These are phyloP conservation scores for Triplophysa dalaica DNA, from an alignment of 2,113 vertebrate genomes.

Conservation along the genomic window DNA sequence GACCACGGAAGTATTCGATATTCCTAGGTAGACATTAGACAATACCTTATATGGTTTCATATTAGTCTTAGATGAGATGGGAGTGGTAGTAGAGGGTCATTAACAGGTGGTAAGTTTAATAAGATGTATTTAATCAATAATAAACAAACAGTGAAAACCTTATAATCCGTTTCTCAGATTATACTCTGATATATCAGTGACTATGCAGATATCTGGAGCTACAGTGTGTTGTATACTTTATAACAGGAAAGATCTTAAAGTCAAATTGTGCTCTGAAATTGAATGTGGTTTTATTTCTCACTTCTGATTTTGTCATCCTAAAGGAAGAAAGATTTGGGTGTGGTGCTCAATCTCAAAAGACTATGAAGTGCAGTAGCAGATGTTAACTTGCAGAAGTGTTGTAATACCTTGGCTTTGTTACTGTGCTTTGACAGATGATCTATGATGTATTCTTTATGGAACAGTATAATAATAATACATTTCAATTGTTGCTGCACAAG, in stretches of 20 bases:
- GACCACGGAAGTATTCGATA: conserved; percentile 40
- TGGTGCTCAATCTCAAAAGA: conserved; percentile 37
- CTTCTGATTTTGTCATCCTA: conserved; percentile 5
- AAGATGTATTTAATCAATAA: not conserved
- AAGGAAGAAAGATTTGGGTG: conserved; percentile 45
- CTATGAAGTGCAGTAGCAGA: not conserved
- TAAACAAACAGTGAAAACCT: not conserved
- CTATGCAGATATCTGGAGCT: not conserved
- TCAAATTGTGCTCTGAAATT: not conserved
- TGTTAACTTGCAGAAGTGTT: not conserved
- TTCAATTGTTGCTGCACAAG: not conserved
- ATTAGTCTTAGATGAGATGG: conserved; percentile 1
- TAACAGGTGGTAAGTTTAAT: not conserved
- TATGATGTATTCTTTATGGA: conserved; percentile 10
- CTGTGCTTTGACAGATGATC: conserved; percentile 2
- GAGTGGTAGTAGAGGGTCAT: not conserved
- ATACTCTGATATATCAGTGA: not conserved
- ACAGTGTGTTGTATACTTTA: too few relatives aligned
- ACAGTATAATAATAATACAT: not conserved
- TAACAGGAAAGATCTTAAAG: not conserved
- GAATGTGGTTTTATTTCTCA: conserved; percentile 37
- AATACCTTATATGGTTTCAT: conserved; percentile 47
- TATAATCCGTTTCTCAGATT: not conserved
- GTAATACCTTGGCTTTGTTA: not conserved
- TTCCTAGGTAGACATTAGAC: conserved; percentile 10